Base-by-base conservation (phyloP, 1,140 invertebrate species). In the Acromyrmex charruanus region DNA sequence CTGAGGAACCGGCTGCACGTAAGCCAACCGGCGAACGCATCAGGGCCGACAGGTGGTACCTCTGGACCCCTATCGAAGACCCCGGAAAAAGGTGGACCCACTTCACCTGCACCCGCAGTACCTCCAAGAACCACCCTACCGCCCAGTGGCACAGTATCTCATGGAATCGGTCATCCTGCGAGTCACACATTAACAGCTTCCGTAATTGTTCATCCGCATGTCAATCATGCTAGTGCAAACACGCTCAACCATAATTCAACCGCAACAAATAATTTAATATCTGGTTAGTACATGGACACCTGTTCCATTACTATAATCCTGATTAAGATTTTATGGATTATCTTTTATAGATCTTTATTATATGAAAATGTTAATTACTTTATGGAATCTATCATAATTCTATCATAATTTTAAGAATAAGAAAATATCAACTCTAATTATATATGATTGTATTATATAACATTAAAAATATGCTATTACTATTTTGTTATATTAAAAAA, bases 1-100 rank as follows among this genome's bases (percentile, higher is more conserved):
- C 96, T 99, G 92, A 96, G 98, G 85, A 98, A 98, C 95, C 96
- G 98, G 75, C 96, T 99, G 89, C 97, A 98, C 95, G 97, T 98
- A 77, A 96, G 96, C 91, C 96, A 96, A 88, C 95, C 95, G 79
- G 93, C 93, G 66, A 93, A 91, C 74, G 92, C 90, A 81, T 93
- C 93, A 88, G 91, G 89, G 75, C 89, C 93, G 85, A 91, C 85
- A 75, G 69, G 85, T 21, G 89, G 61, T 16, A 44, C 79, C 12
- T 39, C 87, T 25, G 89, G 79, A 77, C 90, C 91, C 89, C 90
- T 91, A 75, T 90, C 92, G 61, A 93, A 92, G 87, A 92, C 86
- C 65, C 84, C 89, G 21, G 92, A 93, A 68, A 92, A 93, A 85
- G 92, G 91, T 84, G 88, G 81, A 1, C 89, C 89, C 2, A 49